phyloP scores from a whole-genome alignment of 2,113 vertebrate genomes.

The Charina bottae region DNA sequence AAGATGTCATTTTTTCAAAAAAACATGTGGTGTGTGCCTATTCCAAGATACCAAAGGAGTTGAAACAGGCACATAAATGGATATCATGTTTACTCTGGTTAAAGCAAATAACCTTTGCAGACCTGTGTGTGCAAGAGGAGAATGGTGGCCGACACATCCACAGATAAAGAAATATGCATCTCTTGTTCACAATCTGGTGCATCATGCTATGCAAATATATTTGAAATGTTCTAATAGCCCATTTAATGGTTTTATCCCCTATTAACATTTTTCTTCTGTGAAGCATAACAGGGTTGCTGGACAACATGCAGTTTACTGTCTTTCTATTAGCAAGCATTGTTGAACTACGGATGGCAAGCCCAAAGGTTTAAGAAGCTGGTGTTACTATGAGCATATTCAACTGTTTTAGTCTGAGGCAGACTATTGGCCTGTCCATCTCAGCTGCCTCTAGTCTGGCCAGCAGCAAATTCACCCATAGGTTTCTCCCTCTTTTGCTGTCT shows the following conservation, averaged over 20 bases:
- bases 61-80: conserved; percentile 70
- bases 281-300: conserved; percentile 70
- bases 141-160: conserved; percentile 57
- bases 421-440: neutral
- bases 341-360: conserved; percentile 45
- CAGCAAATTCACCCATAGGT: neutral
- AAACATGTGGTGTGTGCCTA: conserved; percentile 68
- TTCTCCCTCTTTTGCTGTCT: neutral
- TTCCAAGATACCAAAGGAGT: conserved; percentile 74
- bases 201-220: conserved; percentile 71
- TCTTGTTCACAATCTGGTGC: conserved; percentile 61
- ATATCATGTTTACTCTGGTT: conserved; percentile 72
- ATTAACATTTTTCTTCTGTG: conserved; percentile 50
- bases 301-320: conserved; percentile 54
- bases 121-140: conserved; percentile 48
- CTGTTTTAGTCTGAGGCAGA: neutral
- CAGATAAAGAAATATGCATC: conserved; percentile 67
- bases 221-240: conserved; percentile 61
- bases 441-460: neutral
- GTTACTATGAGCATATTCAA: conserved; percentile 55
- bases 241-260: conserved; percentile 47
- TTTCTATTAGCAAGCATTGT: conserved; percentile 38
- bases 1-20: conserved; percentile 44
- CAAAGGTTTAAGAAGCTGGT: conserved; percentile 54
- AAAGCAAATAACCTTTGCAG: conserved; percentile 73